Percentiles rank a stretch among this genome's conserved stretches.
These are phyloP conservation scores for Python bivittatus DNA, from an alignment of 2,113 vertebrate genomes.

Conservation along the genomic window DNA sequence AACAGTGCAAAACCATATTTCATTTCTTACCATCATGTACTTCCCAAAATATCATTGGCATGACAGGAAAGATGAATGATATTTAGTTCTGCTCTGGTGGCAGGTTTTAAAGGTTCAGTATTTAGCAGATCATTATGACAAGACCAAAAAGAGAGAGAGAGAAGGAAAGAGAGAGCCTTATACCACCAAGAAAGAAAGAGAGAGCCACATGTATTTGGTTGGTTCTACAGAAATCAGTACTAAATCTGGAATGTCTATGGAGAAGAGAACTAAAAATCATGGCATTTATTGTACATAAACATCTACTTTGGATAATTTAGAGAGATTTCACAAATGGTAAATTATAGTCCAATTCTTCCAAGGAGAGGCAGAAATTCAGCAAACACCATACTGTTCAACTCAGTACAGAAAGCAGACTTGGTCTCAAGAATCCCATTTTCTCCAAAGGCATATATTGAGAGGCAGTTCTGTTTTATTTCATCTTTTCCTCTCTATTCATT, in stretches of 20 bases:
- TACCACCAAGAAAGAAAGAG: neutral
- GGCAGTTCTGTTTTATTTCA: neutral
- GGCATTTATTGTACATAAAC: slow-evolving; percentile 11
- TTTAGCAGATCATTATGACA: neutral
- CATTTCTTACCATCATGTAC: slow-evolving; percentile 17
- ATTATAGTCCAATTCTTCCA: neutral
- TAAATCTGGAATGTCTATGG: slow-evolving; percentile 1
- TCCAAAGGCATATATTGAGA: neutral
- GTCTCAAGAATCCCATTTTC: neutral
- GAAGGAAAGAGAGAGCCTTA: neutral
- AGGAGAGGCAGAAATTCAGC: neutral
- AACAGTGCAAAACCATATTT: slow-evolving; percentile 9
- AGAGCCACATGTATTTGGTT: neutral
- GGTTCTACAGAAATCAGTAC: slow-evolving; percentile 2
- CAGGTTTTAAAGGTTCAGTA: slow-evolving; percentile 24
- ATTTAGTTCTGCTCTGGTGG: slow-evolving; percentile 33
- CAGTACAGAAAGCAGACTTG: neutral
- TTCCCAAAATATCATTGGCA: slow-evolving; percentile 29
- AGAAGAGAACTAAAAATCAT: slow-evolving; percentile 4
- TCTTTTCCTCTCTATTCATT: neutral
- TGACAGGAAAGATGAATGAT: slow-evolving; percentile 34
- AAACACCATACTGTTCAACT: neutral
- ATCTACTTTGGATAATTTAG: slow-evolving; percentile 1
- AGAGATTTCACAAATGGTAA: neutral
- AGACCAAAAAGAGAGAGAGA: neutral